Evolutionary conservation across 2,797 vertebrate genomes (phyloP), one percentile per base, ranked within the genome.

Genomic region (Semaprochilodus insignis): DNA sequence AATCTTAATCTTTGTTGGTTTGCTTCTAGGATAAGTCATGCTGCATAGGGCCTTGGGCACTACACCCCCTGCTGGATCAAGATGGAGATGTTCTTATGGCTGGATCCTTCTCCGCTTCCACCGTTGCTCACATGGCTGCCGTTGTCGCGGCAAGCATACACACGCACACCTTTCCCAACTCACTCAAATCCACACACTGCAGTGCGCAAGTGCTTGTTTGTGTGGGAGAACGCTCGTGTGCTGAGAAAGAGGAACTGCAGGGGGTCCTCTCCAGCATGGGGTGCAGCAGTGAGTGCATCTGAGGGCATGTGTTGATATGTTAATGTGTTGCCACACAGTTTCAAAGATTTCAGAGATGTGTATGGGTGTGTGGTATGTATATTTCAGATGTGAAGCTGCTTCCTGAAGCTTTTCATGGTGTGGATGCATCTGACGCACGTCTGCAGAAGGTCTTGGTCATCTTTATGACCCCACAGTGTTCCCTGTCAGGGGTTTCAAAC

Each of bases 391-490:
- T 97, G 91, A 93, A 91, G 80, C 90, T 97, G 82, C 93, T 99
- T 66, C 78, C 36, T 1, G 94, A 95, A 75, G 88, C 90, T 74
- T 96, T 99, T 83, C 92, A 89, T 86, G 91, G 94, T 69, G 87
- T 97, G 88, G 87, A 92, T 7, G 83, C 90, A 2, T 85, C 83
- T 70, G 95, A 96, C 81, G 80, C 80, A 0, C 92, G 90, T 77
- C 88, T 98, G 83, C 89, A 95, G 88, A 96, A 94, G 7, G 94
- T 96, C 71, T 93, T 90, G 78, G 90, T 96, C 51, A 93, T 97
- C 90, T 90, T 98, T 83, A 88, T 99, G 85, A 91, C 94, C 4
- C 97, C 97, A 54, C 95, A 90, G 3, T 97, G 96, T 86, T 99
- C 97, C 57, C 88, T 93, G 81, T 94, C 96, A 70, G 97, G 96